These are phyloP conservation scores for Ptychodera flava DNA, from an alignment of 35 echinoderm and acorn worm species.

Conservation along the genomic window DNA sequence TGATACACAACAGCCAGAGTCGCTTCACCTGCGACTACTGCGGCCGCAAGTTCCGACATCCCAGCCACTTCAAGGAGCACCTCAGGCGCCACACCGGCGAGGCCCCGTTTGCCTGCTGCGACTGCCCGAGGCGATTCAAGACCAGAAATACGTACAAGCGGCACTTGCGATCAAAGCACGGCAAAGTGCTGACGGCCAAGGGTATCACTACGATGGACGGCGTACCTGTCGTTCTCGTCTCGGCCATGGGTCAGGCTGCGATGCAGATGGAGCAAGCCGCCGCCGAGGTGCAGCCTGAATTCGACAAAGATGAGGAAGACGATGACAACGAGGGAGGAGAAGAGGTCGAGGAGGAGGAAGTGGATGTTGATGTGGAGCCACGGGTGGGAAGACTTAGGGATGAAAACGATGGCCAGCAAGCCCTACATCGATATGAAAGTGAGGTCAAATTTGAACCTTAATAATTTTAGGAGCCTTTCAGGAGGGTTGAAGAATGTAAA, in stretches of 20 bases:
- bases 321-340: background rate
- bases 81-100: conserved; percentile 92
- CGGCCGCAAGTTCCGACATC: conserved; percentile 79
- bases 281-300: background rate
- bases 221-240: background rate
- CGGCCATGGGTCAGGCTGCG: background rate
- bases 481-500: too few species aligned
- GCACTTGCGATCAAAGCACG: conserved; percentile 64
- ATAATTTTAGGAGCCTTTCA: too few species aligned
- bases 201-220: conserved; percentile 13
- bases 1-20: conserved; percentile 94
- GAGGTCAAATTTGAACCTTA: too few species aligned
- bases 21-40: conserved; percentile 90
- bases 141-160: conserved; percentile 96
- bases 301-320: background rate
- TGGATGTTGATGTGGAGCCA: background rate
- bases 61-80: conserved; percentile 97
- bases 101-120: conserved; percentile 90
- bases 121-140: conserved; percentile 86
- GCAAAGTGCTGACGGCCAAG: conserved; percentile 59
- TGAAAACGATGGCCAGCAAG: too few species aligned
- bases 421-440: too few species aligned
- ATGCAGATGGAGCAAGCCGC: background rate
- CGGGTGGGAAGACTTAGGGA: too few species aligned
- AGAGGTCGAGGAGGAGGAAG: background rate